phyloP scores from a whole-genome alignment of 2,113 vertebrate species.

The Nycticorax nycticorax region DNA sequence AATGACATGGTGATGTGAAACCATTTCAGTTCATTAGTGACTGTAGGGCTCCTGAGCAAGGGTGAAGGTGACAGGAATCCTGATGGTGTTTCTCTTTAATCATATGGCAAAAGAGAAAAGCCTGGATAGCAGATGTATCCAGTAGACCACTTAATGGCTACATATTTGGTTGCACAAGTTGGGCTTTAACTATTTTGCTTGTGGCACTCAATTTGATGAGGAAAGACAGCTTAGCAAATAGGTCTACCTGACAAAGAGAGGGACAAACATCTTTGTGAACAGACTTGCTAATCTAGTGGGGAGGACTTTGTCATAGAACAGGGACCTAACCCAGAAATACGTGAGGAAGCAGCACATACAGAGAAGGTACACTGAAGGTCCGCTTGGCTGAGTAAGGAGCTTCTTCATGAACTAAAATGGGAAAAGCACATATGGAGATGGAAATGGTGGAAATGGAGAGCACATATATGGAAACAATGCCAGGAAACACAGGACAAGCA shows the following conservation, averaged over 20 bases:
- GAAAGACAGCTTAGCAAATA: not conserved
- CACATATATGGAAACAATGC: not conserved
- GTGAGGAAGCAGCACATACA: not conserved
- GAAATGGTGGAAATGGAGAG: constrained; percentile 24
- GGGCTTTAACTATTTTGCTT: not conserved
- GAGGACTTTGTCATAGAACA: not conserved
- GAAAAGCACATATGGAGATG: not conserved
- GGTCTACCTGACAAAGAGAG: not conserved
- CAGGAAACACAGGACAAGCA: not conserved
- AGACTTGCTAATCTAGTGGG: not conserved
- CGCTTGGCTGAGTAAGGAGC: not conserved
- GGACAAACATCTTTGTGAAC: not conserved
- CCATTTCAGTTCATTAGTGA: not conserved
- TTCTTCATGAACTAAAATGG: constrained; percentile 1
- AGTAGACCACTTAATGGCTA: not conserved
- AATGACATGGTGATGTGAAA: not conserved
- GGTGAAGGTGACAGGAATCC: not conserved
- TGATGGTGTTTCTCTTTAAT: not conserved
- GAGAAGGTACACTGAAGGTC: not conserved
- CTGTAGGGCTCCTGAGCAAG: not conserved
- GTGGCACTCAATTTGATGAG: not conserved
- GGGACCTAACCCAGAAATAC: not conserved
- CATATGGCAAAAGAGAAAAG: not conserved
- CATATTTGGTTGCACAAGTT: not conserved
- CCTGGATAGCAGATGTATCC: not conserved